These are phyloP conservation scores for Biston betularia DNA, from an alignment of 2,888 invertebrate genomes.

Conservation along the genomic window DNA sequence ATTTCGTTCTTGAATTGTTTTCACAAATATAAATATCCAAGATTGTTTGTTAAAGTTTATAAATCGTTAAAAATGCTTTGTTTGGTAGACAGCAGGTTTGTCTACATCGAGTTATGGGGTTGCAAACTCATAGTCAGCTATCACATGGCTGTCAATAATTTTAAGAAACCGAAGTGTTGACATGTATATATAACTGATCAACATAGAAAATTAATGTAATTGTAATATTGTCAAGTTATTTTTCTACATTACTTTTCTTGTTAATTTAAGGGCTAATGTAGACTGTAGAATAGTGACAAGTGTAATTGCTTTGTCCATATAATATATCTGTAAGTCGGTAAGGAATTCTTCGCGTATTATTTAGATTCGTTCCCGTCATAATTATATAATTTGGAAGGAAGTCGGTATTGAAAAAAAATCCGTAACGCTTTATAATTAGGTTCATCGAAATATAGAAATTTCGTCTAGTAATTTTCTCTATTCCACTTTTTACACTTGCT, in stretches of 20 bases:
- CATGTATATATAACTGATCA: constrained; percentile 85
- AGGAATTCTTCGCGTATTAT: constrained; percentile 44
- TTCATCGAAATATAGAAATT: constrained; percentile 79
- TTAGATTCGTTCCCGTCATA: constrained; percentile 52
- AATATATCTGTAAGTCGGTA: constrained; percentile 30
- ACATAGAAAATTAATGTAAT: constrained; percentile 81
- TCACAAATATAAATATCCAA: not conserved
- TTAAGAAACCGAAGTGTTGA: constrained; percentile 85
- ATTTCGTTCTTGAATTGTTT: not conserved
- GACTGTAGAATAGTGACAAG: constrained; percentile 29
- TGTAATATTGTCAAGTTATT: constrained; percentile 82
- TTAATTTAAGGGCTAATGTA: constrained; percentile 62
- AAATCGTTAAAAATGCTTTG: constrained; percentile 43
- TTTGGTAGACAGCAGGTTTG: constrained; percentile 66
- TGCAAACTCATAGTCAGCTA: constrained; percentile 84
- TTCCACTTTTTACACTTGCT: constrained; percentile 70
- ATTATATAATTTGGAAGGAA: constrained; percentile 65
- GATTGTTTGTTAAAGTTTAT: constrained; percentile 32
- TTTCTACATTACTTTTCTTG: constrained; percentile 83
- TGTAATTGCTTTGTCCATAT: constrained; percentile 41
- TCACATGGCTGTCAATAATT: constrained; percentile 86
- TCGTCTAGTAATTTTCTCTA: constrained; percentile 76
- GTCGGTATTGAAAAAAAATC: constrained; percentile 70
- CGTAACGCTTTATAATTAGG: constrained; percentile 86
- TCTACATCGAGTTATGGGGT: constrained; percentile 78